Conservation (phyloP, 2,797 vertebrate genomes). For the Pachyuromys duprasi region DNA sequence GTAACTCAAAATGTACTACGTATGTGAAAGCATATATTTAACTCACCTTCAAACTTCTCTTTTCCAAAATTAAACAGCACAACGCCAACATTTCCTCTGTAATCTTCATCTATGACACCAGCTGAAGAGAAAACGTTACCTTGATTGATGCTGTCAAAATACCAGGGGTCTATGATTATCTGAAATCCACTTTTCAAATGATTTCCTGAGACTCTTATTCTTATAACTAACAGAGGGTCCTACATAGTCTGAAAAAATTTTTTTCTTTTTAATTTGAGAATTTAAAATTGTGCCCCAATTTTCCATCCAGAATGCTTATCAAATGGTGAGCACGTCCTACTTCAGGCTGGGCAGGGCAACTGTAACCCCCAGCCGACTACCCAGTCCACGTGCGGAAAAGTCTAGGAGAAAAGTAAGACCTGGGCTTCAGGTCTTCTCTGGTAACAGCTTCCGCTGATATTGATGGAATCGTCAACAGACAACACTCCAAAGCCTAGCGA, state of each 20-base stretch:
- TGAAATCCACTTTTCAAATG: background rate
- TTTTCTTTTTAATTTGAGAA: conserved; percentile 8
- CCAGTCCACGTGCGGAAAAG: background rate
- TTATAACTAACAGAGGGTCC: background rate
- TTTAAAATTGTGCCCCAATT: background rate
- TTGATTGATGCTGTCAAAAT: background rate
- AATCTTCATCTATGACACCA: conserved; percentile 98
- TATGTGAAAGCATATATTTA: conserved; percentile 1
- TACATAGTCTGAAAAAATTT: background rate
- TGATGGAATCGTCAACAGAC: background rate
- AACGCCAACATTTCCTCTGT: conserved; percentile 97
- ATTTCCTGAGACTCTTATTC: background rate
- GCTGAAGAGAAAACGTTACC: conserved; percentile 86
- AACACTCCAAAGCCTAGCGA: background rate
- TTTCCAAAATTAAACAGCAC: conserved; percentile 98
- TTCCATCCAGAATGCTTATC: background rate
- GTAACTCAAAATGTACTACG: background rate
- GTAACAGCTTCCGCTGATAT: conserved; percentile 18
- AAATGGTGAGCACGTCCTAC: background rate
- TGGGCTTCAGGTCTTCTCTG: conserved; percentile 43
- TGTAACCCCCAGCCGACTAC: background rate
- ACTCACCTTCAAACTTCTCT: conserved; percentile 93
- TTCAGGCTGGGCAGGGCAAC: background rate
- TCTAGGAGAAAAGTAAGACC: conserved; percentile 24
- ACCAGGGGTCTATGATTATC: background rate